Percentiles rank a stretch among this genome's conserved stretches.
These are phyloP conservation scores for Caenorhabditis auriculariae DNA, from an alignment of 2,888 invertebrate genomes.

Conservation along the genomic window DNA sequence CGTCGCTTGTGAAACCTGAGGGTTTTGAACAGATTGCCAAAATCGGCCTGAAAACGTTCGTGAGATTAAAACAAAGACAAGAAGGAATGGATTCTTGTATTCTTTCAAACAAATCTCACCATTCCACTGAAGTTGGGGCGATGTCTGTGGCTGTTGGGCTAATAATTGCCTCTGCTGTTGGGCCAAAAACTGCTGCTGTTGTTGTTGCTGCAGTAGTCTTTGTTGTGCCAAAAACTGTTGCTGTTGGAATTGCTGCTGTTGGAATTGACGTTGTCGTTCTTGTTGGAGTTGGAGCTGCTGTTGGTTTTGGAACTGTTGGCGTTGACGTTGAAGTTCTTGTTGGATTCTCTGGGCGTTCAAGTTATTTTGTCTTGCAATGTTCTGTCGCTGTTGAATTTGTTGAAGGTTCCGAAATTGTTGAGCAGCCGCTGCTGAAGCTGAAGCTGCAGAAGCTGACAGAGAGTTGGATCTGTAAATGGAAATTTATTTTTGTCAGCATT, in stretches of 20 bases:
- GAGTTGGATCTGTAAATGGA: too few relatives aligned
- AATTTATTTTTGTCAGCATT: too few relatives aligned
- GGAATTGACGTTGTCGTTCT: constrained; percentile 7
- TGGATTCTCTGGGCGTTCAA: constrained; percentile 13
- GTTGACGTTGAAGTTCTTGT: constrained; percentile 8
- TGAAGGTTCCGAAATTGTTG: constrained; percentile 24
- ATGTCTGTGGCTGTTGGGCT: constrained; percentile 2
- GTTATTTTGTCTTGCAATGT: constrained; percentile 17
- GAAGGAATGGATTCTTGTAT: background rate
- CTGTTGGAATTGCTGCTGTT: constrained; percentile 6
- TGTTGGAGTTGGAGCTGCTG: constrained; percentile 9
- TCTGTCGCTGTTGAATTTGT: constrained; percentile 15
- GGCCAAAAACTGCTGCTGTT: background rate
- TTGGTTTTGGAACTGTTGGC: too few relatives aligned
- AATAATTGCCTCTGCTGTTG: background rate
- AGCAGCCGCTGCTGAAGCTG: constrained; percentile 14
- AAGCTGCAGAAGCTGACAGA: too few relatives aligned
- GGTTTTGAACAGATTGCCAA: constrained; percentile 19
- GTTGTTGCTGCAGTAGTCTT: background rate
- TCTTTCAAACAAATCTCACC: constrained; percentile 2
- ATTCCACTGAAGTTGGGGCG: constrained; percentile 15
- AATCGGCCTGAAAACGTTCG: constrained; percentile 11
- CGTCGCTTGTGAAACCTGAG: background rate
- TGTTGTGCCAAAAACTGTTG: background rate
- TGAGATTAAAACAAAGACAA: too few relatives aligned